Percentiles rank a stretch among this genome's conserved stretches.
Evolutionary conservation across 2,113 vertebrate genomes (phyloP).

Genomic region (Ictalurus furcatus): DNA sequence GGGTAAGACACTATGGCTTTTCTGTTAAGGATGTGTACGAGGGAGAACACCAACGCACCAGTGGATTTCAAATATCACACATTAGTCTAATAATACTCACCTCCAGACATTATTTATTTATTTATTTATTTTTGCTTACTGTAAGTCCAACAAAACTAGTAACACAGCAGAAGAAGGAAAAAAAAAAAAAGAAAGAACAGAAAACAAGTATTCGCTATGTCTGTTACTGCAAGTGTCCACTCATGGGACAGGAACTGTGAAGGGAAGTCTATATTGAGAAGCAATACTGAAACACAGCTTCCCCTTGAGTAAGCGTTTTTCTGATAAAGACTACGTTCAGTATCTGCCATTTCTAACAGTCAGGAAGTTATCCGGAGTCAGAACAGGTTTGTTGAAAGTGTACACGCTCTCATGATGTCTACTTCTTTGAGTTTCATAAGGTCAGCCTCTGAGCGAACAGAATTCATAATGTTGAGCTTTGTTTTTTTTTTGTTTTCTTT

Average conservation of each 20-base stretch:
- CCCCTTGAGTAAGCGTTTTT: neutral
- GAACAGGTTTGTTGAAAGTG: constrained; percentile 17
- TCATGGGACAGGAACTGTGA: neutral
- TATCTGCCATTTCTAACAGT: neutral
- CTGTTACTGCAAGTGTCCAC: neutral
- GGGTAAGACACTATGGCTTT: neutral
- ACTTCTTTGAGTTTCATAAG: constrained; percentile 34
- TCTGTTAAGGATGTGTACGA: neutral
- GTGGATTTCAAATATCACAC: neutral
- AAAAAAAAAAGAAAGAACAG: no score
- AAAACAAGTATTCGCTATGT: neutral
- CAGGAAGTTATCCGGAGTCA: neutral
- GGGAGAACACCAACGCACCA: neutral
- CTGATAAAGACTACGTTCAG: neutral
- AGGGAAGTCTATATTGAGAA: neutral
- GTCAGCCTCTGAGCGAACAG: constrained; percentile 28
- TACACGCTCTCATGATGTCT: neutral
- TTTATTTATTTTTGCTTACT: no score
- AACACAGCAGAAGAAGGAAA: neutral
- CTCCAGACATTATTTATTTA: neutral
- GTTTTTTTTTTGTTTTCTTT: no score
- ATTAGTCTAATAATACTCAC: neutral
- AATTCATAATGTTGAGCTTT: neutral
- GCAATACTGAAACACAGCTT: neutral
- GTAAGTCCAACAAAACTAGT: neutral